Conservation (phyloP, 1,140 invertebrate genomes). For the Trialeurodes vaporariorum region DNA sequence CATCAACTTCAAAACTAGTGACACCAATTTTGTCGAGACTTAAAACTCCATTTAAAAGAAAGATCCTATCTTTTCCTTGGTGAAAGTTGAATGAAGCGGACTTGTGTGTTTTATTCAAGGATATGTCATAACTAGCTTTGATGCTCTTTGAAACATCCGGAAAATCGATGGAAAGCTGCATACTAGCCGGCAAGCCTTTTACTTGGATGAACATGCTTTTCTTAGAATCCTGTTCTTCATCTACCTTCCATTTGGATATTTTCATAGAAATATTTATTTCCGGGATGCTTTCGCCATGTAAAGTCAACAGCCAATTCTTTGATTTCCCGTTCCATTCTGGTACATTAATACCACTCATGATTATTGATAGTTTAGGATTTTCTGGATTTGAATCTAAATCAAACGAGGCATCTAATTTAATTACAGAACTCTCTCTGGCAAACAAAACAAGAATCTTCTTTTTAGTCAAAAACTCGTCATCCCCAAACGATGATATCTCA, state of each 20-base stretch:
- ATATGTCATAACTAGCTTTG: neutral
- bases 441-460: neutral
- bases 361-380: neutral
- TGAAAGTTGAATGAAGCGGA: neutral
- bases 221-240: neutral
- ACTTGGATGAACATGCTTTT: neutral
- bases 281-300: neutral
- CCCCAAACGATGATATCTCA: neutral
- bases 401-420: neutral
- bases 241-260: neutral
- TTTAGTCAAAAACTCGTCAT: neutral
- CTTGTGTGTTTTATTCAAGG: neutral
- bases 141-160: neutral
- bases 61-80: neutral
- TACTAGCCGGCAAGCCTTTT: neutral
- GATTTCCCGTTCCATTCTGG: neutral
- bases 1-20: neutral
- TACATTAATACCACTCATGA: neutral
- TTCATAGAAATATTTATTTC: neutral
- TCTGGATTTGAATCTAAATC: neutral
- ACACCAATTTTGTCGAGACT: neutral
- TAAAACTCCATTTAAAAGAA: neutral
- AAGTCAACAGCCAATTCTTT: neutral
- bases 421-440: neutral
- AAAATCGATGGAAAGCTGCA: neutral